phyloP scores from a whole-genome alignment of 2,113 vertebrate species.

The human region DNA sequence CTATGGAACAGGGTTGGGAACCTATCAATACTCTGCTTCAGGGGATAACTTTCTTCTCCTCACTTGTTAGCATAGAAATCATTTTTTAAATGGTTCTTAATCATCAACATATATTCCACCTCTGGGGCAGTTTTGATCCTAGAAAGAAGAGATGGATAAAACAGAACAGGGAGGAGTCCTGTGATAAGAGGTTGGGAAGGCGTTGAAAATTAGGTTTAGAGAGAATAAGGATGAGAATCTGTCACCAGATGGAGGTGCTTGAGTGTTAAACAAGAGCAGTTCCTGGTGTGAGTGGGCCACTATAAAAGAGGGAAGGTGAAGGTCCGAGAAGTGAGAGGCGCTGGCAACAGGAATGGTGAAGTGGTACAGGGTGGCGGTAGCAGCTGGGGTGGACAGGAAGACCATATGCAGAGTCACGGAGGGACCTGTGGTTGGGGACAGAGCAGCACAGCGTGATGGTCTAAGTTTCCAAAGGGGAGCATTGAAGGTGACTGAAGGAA shows the following conservation, averaged over 20 bases:
- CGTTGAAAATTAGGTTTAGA: not conserved
- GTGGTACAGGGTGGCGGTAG: fast-evolving
- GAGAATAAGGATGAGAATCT: not conserved
- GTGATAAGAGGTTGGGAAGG: not conserved
- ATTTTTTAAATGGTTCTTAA: not conserved
- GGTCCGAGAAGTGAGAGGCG: not conserved
- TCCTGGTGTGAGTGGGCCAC: not conserved
- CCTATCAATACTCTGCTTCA: not conserved
- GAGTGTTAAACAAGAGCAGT: not conserved
- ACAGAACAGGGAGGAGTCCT: not conserved
- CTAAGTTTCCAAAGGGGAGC: not conserved
- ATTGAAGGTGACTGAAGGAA: not conserved
- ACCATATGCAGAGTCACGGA: too few relatives aligned
- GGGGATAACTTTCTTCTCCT: not conserved
- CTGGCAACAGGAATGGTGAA: fast-evolving
- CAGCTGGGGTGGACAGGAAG: not conserved
- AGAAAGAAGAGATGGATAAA: not conserved
- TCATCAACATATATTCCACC: not conserved
- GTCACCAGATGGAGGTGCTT: not conserved
- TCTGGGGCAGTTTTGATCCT: not conserved
- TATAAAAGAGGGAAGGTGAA: not conserved
- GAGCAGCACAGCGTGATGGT: fast-evolving
- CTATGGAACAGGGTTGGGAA: not conserved
- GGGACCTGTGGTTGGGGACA: not conserved
- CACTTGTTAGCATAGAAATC: not conserved